A percentile compares a stretch with the other conserved stretches of the same genome.
These are phyloP conservation scores for Barnardius zonarius DNA, from an alignment of 2,113 vertebrate genomes.

Conservation along the genomic window DNA sequence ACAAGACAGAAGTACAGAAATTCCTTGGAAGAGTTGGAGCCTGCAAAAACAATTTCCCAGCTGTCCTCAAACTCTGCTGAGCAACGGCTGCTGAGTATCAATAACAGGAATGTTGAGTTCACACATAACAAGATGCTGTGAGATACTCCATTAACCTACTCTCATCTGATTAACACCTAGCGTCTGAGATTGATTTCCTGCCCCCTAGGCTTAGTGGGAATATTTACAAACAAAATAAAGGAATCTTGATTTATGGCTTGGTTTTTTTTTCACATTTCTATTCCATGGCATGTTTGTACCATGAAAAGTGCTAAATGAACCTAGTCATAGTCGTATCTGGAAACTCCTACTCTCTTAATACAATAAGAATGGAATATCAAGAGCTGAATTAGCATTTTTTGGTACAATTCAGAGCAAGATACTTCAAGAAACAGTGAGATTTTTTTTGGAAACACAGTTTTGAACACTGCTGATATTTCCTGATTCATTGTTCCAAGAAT, in stretches of 20 bases:
- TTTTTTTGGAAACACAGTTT: neutral
- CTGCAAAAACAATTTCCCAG: neutral
- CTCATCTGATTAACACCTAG: neutral
- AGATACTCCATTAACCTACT: neutral
- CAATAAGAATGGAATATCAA: neutral
- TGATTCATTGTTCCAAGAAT: neutral
- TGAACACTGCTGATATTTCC: neutral
- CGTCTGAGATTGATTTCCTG: neutral
- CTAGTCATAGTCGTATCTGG: neutral
- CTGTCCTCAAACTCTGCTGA: neutral
- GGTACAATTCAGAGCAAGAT: neutral
- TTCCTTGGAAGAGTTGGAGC: neutral
- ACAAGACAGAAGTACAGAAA: neutral
- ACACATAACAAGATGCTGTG: neutral
- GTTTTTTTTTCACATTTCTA: neutral
- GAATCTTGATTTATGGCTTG: neutral
- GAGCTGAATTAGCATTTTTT: neutral
- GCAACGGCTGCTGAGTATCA: neutral
- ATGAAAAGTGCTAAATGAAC: neutral
- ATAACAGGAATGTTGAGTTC: neutral
- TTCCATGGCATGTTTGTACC: neutral
- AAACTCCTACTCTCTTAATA: neutral
- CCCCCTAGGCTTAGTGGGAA: neutral
- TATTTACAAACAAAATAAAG: neutral
- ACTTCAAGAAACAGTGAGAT: neutral